phyloP scores from a whole-genome alignment of 2,888 invertebrate genomes.

The Podabrus alpinus region DNA sequence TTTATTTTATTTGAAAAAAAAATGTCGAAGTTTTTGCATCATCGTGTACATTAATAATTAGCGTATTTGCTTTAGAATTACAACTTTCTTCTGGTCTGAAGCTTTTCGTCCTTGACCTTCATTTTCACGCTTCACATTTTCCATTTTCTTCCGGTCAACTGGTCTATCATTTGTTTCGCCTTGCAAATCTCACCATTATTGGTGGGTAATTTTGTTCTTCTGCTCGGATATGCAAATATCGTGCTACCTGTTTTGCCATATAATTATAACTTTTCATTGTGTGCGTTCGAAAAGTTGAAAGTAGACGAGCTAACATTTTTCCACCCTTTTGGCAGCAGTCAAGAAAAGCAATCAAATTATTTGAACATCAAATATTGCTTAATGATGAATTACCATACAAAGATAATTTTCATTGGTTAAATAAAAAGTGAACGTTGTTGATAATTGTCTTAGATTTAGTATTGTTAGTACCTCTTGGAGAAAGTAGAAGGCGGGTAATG shows the following conservation, averaged over 20 bases:
- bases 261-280: not conserved
- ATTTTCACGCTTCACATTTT: not conserved
- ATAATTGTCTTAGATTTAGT: conserved; percentile 15
- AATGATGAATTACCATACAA: conserved; percentile 6
- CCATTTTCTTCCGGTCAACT: not conserved
- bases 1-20: not conserved
- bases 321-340: not conserved
- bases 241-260: not conserved
- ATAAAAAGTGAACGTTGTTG: conserved; percentile 23
- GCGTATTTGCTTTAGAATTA: not conserved
- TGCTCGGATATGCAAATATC: not conserved
- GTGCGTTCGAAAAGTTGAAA: not conserved
- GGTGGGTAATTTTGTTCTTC: not conserved
- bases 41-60: not conserved
- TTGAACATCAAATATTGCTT: not conserved
- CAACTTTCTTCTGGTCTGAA: not conserved
- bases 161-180: not conserved
- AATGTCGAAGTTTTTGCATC: not conserved
- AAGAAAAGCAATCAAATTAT: not conserved
- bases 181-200: not conserved
- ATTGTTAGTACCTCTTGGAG: conserved; percentile 14
- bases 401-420: conserved; percentile 13
- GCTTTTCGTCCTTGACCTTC: not conserved
- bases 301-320: not conserved
- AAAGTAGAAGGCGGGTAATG: conserved; percentile 16